Evolutionary conservation across 30 jellyfish, hydroid and myxozoan genomes (phyloP), one percentile per base, ranked within the genome.

Genomic region (Phacellophora camtschatica): DNA sequence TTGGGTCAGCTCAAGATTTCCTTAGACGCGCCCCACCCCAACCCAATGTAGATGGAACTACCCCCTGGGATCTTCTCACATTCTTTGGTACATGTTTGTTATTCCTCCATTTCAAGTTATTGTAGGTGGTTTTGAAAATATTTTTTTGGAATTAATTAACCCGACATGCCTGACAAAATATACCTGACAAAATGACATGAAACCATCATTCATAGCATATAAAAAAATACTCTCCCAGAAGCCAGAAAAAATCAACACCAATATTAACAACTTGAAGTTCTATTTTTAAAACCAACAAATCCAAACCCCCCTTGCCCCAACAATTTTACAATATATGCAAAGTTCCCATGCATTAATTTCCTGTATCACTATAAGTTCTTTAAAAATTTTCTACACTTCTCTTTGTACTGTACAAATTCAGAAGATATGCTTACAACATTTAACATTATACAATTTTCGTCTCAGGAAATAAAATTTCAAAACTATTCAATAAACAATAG

Each of bases 321-420:
- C 76, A 73, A 73, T 45, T 73, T 49, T 73, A 73, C 86, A 73
- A 73, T 73, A 54, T 51, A 73, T 73, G 75, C 86, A 73, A 53
- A 53, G 71, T 13, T 71, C 71, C 1, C 72, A 48, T 23, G 59
- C 74, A 73, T 49, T 55, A 30, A 34, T 1, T 30, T 61, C 54
- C 53, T 32, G 32, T 13, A 18, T 25, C 22, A 19, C 25, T 23
- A 31, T 53, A 67, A 48, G 39, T 32, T 61, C 74, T 73, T 57
- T 71, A 71, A 73, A 73, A 73, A 73, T 5, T 32, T 28, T 29
- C 42, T 43, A 23, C 29, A 33, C 59, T 29, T 32, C 66, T 34
- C 74, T 31, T 61, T 39, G 32, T 73, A 16, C 74, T 73, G 53
- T 73, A 73, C 86, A 73, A 73, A 73, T 73, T 54, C 86, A 34